Evolutionary conservation across 2,113 vertebrate species (phyloP).

Genomic region (Protomyctophum bolini): DNA sequence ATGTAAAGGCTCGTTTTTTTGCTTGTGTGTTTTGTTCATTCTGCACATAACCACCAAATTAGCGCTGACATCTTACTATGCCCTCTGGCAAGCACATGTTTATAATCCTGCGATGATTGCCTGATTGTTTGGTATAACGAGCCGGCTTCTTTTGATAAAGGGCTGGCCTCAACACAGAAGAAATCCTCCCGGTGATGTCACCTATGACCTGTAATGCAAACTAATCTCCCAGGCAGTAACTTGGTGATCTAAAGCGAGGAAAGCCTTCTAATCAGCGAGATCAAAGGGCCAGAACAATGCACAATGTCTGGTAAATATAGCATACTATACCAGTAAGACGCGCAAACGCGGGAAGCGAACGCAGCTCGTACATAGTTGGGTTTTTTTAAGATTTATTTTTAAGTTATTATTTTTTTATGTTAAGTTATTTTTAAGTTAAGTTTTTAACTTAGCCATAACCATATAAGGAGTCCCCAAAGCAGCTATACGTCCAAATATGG

Average conservation of each 20-base stretch:
- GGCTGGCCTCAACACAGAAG: slow-evolving; percentile 30
- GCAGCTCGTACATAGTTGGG: too few species aligned
- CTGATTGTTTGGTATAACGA: slow-evolving; percentile 33
- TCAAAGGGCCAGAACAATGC: not conserved
- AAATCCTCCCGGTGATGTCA: slow-evolving; percentile 45
- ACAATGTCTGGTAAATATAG: too few species aligned
- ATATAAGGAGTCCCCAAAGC: too few species aligned
- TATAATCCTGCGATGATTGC: slow-evolving; percentile 38
- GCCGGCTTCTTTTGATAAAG: slow-evolving; percentile 30
- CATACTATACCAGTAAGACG: too few species aligned
- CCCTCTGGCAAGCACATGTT: slow-evolving; percentile 38
- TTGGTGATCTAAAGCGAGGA: slow-evolving; percentile 13
- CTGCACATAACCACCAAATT: not conserved
- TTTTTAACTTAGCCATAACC: too few species aligned
- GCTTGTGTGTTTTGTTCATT: not conserved
- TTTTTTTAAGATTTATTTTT: too few species aligned
- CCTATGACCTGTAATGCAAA: slow-evolving; percentile 23
- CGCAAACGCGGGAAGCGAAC: too few species aligned
- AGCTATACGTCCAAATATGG: too few species aligned
- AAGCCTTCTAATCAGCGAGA: slow-evolving; percentile 15
- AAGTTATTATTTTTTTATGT: too few species aligned
- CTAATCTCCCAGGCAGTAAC: not conserved
- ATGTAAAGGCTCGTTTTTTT: not conserved
- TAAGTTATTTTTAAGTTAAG: too few species aligned
- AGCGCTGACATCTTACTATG: not conserved